These are phyloP conservation scores for Peromyscus attwateri DNA, from an alignment of 2,797 vertebrate species.

Conservation along the genomic window DNA sequence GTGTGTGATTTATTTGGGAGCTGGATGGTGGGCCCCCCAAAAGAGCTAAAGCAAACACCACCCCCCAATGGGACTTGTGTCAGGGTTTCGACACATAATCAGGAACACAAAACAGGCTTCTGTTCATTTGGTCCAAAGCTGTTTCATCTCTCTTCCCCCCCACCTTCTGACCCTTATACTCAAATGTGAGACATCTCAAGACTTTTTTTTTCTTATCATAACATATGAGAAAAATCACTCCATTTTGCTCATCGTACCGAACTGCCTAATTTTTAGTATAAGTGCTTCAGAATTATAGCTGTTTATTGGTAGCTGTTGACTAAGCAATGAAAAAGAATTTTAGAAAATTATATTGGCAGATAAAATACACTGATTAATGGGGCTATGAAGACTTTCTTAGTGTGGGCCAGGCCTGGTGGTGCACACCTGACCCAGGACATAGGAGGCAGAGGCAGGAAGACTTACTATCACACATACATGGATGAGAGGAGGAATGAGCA, in stretches of 20 bases:
- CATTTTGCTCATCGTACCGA: background rate
- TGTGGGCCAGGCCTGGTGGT: background rate
- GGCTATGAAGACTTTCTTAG: background rate
- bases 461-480: background rate
- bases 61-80: background rate
- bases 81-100: background rate
- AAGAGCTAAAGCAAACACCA: too few relatives aligned
- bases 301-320: background rate
- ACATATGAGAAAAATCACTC: slow-evolving; percentile 18
- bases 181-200: background rate
- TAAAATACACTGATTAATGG: background rate
- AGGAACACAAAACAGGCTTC: background rate
- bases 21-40: too few relatives aligned
- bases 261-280: background rate
- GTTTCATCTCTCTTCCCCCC: background rate
- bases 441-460: background rate
- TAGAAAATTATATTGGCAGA: background rate
- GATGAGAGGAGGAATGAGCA: background rate
- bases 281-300: background rate
- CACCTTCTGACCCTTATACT: background rate
- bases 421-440: background rate
- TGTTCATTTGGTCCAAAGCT: too few relatives aligned
- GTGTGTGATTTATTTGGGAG: too few relatives aligned
- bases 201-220: background rate
- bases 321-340: slow-evolving; percentile 33